A percentile compares a stretch with the other conserved stretches of the same genome.
Evolutionary conservation across 2,888 invertebrate species (phyloP).

Genomic region (Clepsis dumicolana): DNA sequence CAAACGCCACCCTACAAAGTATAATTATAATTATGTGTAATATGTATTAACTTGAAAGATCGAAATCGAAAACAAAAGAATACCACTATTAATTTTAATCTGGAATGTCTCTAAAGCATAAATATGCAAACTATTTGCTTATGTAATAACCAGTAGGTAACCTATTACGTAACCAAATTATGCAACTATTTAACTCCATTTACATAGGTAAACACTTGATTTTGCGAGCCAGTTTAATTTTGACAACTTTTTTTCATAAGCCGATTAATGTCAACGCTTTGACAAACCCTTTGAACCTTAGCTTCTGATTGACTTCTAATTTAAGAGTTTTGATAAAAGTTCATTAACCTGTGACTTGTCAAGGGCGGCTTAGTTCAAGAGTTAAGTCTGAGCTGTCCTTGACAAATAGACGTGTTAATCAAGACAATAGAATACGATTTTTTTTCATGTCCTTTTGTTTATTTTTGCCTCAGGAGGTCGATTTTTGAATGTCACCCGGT

Average conservation of each 20-base stretch:
- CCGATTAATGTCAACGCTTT: background rate
- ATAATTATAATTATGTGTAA: too few species aligned
- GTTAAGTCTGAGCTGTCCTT: background rate
- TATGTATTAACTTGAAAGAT: too few species aligned
- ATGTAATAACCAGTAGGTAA: too few species aligned
- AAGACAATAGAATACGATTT: background rate
- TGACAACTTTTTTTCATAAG: background rate
- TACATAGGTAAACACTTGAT: background rate
- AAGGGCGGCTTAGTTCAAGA: background rate
- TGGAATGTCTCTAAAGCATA: background rate
- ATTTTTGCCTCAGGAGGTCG: too few species aligned
- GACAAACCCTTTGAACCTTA: background rate
- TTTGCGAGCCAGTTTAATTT: background rate
- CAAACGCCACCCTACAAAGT: too few species aligned
- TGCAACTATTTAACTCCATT: conserved; percentile 1
- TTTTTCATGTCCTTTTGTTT: background rate
- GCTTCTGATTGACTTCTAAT: background rate
- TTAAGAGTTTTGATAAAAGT: background rate
- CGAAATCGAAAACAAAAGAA: background rate
- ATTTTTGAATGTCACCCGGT: too few species aligned
- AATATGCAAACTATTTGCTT: background rate
- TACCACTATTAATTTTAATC: background rate
- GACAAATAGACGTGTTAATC: background rate
- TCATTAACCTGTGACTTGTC: background rate
- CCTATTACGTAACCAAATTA: conserved; percentile 2